Evolutionary conservation across 2,888 invertebrate genomes (phyloP).

Genomic region (Aplocera efformata): DNA sequence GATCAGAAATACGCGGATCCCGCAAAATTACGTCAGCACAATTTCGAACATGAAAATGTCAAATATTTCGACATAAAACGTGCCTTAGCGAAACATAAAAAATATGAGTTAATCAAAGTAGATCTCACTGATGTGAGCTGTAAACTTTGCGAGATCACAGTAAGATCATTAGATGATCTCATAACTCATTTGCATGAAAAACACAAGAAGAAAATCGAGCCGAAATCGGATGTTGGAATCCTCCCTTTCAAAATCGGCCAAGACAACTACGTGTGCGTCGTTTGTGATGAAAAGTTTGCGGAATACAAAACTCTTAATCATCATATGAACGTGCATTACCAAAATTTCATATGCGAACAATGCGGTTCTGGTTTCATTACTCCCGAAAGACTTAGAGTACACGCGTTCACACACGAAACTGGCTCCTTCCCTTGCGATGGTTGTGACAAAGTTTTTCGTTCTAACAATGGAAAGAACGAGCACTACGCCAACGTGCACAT

Average conservation of each 20-base stretch:
- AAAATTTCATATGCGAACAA: conserved; percentile 68
- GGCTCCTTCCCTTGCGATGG: conserved; percentile 63
- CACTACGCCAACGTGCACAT: conserved; percentile 74
- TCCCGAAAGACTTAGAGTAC: conserved; percentile 57
- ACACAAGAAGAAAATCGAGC: conserved; percentile 50
- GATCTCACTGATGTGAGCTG: conserved; percentile 59
- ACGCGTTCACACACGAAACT: conserved; percentile 59
- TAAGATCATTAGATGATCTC: conserved; percentile 42
- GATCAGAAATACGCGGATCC: conserved; percentile 55
- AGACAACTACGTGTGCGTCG: conserved; percentile 54
- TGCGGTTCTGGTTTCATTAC: conserved; percentile 69
- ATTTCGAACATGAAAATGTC: conserved; percentile 37
- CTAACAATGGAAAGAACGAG: conserved; percentile 65
- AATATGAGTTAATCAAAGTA: conserved; percentile 60
- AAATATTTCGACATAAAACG: conserved; percentile 40
- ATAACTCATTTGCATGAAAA: conserved; percentile 51
- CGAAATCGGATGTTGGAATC: conserved; percentile 48
- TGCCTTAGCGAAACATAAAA: conserved; percentile 51
- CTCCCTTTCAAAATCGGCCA: conserved; percentile 57
- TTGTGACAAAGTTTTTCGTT: conserved; percentile 74
- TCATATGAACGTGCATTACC: conserved; percentile 73
- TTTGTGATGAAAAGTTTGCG: conserved; percentile 48
- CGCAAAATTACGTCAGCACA: conserved; percentile 46
- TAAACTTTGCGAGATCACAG: conserved; percentile 48
- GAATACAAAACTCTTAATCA: conserved; percentile 65